Evolutionary conservation across 2,888 invertebrate species (phyloP), one percentile per base, ranked within the genome.

Genomic region (Neria commutata): DNA sequence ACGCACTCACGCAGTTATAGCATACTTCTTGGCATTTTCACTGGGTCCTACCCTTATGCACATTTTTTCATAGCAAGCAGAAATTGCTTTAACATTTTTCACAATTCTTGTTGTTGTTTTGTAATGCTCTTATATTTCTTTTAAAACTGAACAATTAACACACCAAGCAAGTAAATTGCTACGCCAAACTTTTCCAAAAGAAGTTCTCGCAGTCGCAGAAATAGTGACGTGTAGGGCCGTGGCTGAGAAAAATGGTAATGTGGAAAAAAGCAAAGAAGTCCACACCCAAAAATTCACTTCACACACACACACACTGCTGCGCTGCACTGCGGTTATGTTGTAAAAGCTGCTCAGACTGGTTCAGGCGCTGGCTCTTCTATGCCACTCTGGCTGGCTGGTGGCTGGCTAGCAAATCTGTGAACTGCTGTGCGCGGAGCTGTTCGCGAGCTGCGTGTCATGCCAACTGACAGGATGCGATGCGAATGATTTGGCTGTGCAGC

Each of bases 221-320:
- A 42, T n/a, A n/a, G n/a, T n/a, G n/a, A n/a, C n/a, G n/a, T n/a
- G n/a, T n/a, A n/a, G n/a, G n/a, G n/a, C n/a, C n/a, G n/a, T n/a
- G n/a, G n/a, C n/a, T n/a, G n/a, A n/a, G n/a, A n/a, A n/a, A n/a
- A n/a, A n/a, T n/a, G n/a, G n/a, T n/a, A n/a, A n/a, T n/a, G n/a
- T n/a, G n/a, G n/a, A 42, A 42, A 42, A 42, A 19, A 42, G 14
- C 21, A 67, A 70, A 76, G 65, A 69, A 72, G 75, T 75, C 75
- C 75, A 75, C 75, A 75, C 75, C 75, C 75, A 77, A 75, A 75
- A 75, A 71, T 70, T 66, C 67, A 68, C 42, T 29, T 29, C 29
- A 42, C 42, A 42, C 56, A n/a, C n/a, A n/a, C n/a, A n/a, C n/a
- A n/a, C n/a, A n/a, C n/a, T n/a, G n/a, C n/a, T n/a, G n/a, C n/a